Base-by-base conservation (phyloP, 2,113 vertebrate genomes). In the Tachysurus vachellii region DNA sequence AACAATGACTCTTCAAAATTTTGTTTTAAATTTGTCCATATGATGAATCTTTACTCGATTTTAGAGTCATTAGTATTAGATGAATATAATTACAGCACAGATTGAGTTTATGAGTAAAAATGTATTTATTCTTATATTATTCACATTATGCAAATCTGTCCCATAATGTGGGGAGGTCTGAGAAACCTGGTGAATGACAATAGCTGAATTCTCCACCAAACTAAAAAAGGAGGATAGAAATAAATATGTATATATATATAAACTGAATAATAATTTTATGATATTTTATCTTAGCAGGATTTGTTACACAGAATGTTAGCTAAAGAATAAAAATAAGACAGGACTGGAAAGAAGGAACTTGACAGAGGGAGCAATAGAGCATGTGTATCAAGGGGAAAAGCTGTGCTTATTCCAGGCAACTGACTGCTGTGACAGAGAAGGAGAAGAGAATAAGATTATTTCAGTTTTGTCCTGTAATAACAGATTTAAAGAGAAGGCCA, bases 401-500 rank as follows among this genome's bases (percentile, higher is more conserved):
- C 9, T 80, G 28, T 59, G 59, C 36, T 61, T 82, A 26, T 82
- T 54, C 16, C 17, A 80, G 50, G 7, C 4, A 66, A 82, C 59
- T 82, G 56, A 61, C 6, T 82, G 36, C 7, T 50, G 66, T 59
- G 66, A 36, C 26, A 85, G 47, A 56, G 62, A 44, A 73, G 62
- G 54, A 31, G 73, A 14, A 16, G 61, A 85, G 19, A 85, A 75
- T 85, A 66, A 87, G 70, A 71, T 16, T 36, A 64, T 71, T 89
- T 83, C 16, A 19, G 10, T 64, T 82, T 57, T 28, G 54, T 56
- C 64, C 61, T 44, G 47, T 84, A 80, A 76, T 23, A 56, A 26
- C 42, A 80, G 6, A 59, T 62, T 26, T 70, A 80, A 62, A 7
- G 50, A 82, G 50, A 70, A 82, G 61, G 79, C 68, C 14, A 71